A percentile compares a stretch with the other conserved stretches of the same genome.
Evolutionary conservation across 2,797 vertebrate species (phyloP).

Genomic region (Artibeus jamaicensis): DNA sequence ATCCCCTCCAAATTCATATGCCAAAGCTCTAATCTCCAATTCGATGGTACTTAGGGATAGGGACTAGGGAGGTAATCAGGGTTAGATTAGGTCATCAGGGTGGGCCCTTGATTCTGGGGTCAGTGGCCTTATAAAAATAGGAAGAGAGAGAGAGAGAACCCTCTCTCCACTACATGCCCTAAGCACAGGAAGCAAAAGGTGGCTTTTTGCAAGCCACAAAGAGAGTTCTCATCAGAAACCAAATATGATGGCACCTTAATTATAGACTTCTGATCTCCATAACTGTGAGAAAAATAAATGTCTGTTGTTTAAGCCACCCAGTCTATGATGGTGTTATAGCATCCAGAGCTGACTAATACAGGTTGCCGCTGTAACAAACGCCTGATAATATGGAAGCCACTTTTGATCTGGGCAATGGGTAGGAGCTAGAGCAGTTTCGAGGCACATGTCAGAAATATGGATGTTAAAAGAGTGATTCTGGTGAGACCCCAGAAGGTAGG

Average conservation of each 20-base stretch:
- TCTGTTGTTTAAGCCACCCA: not conserved
- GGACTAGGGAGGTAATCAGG: not conserved
- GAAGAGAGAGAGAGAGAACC: not conserved
- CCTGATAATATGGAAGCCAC: not conserved
- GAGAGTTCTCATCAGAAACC: not conserved
- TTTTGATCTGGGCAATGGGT: not conserved
- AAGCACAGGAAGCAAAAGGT: not conserved
- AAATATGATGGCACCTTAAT: not conserved
- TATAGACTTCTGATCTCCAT: not conserved
- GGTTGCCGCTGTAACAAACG: not conserved
- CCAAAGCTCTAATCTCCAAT: not conserved
- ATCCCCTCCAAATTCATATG: not conserved
- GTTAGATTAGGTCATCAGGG: not conserved
- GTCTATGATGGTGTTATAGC: not conserved
- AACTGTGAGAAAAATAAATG: not conserved
- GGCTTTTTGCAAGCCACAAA: not conserved
- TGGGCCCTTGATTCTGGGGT: not conserved
- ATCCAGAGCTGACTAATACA: not conserved
- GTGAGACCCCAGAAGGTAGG: not conserved
- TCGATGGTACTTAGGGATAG: not conserved
- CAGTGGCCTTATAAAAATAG: not conserved
- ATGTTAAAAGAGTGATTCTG: not conserved
- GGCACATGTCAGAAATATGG: not conserved
- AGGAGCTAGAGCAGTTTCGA: not conserved
- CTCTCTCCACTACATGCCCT: too few relatives aligned